phyloP scores from a whole-genome alignment of 2,797 vertebrate genomes.

The Micropoecilia bifurca region DNA sequence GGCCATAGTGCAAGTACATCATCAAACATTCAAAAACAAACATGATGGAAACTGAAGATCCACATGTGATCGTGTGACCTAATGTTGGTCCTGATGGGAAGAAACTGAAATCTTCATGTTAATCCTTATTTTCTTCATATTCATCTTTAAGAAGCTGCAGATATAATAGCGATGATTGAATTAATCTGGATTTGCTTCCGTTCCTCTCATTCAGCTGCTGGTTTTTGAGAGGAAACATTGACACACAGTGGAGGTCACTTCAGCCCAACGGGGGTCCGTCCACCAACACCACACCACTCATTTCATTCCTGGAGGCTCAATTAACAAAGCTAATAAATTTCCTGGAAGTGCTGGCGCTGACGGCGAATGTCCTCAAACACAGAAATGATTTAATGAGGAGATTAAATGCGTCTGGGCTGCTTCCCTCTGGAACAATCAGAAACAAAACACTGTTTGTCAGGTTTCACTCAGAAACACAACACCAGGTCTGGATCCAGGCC shows the following conservation, averaged over 20 bases:
- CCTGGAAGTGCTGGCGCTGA: background rate
- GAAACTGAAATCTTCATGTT: background rate
- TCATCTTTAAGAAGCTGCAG: background rate
- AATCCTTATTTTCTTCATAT: background rate
- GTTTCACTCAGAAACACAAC: slow-evolving; percentile 5
- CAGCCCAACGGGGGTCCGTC: background rate
- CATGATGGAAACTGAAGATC: background rate
- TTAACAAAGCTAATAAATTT: slow-evolving; percentile 15
- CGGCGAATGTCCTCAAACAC: background rate
- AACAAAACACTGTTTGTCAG: background rate
- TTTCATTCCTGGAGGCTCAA: slow-evolving; percentile 8
- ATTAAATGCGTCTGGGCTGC: background rate
- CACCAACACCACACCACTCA: background rate
- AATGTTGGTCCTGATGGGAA: background rate
- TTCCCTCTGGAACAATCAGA: background rate
- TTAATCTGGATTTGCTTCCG: background rate
- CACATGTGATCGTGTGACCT: background rate
- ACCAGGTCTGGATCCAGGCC: background rate
- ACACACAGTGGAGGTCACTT: background rate
- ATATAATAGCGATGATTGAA: background rate
- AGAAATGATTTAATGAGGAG: slow-evolving; percentile 8
- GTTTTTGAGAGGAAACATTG: background rate
- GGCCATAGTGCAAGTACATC: background rate
- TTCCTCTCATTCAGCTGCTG: background rate
- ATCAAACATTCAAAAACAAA: background rate